phyloP scores from a whole-genome alignment of 2,888 invertebrate genomes.

The Drosophila maculinotata region DNA sequence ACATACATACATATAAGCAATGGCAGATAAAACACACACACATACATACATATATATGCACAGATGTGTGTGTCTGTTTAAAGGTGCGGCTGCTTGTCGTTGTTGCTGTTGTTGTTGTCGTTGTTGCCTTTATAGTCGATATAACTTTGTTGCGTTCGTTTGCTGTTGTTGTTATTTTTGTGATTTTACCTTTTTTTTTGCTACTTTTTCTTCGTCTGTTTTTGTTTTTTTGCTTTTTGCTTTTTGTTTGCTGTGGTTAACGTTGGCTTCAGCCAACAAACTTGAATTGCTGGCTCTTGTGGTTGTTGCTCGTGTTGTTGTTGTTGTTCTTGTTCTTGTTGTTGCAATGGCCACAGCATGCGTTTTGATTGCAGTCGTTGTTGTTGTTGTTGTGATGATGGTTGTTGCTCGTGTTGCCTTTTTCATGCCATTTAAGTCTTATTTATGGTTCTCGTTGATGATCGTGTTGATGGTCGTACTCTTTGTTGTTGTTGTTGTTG shows the following conservation, averaged over 20 bases:
- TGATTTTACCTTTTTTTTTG: conserved; percentile 44
- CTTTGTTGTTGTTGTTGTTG: conserved; percentile 35
- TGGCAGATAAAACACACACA: conserved; percentile 35
- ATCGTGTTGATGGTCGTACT: conserved; percentile 81
- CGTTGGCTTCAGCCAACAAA: conserved; percentile 42
- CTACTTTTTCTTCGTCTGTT: conserved; percentile 56
- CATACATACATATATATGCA: conserved; percentile 5
- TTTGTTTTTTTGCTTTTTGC: conserved; percentile 40
- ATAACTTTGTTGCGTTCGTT: conserved; percentile 64
- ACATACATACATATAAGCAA: conserved; percentile 13
- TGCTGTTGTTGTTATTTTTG: conserved; percentile 39
- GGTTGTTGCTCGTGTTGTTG: conserved; percentile 16
- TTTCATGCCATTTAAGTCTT: conserved; percentile 82
- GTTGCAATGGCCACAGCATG: conserved; percentile 70
- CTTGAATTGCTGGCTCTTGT: conserved; percentile 33
- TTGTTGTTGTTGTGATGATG: conserved; percentile 34
- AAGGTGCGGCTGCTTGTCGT: conserved; percentile 71
- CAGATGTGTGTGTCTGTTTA: conserved; percentile 38
- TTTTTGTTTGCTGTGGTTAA: conserved; percentile 62
- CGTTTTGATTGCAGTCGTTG: conserved; percentile 74
- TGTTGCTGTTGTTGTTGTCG: conserved; percentile 35
- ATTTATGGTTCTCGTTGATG: conserved; percentile 82
- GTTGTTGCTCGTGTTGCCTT: conserved; percentile 40
- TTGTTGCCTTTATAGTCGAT: conserved; percentile 57
- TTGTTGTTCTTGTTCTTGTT: conserved; percentile 42